phyloP scores from a whole-genome alignment of 2,797 vertebrate genomes.

The Florisuga fusca region DNA sequence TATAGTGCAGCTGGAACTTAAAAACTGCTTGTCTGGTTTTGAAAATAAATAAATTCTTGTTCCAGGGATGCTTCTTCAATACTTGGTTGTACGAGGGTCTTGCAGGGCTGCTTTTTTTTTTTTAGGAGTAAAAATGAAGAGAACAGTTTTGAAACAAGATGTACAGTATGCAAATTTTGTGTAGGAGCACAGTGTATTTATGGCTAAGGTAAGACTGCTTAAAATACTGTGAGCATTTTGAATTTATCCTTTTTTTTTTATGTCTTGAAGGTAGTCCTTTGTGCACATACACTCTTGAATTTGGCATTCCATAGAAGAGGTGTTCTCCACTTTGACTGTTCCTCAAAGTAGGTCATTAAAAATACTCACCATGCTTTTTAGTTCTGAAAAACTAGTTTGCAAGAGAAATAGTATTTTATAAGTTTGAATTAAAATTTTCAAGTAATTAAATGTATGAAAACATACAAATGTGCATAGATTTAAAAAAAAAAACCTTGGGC shows the following conservation, averaged over 20 bases:
- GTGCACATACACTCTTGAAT: background rate
- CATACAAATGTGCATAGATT: background rate
- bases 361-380: rapidly evolving
- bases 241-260: too few species aligned
- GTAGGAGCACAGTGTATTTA: background rate
- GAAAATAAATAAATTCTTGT: background rate
- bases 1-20: slow-evolving; percentile 19
- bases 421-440: background rate
- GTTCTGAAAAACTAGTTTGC: background rate
- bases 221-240: background rate
- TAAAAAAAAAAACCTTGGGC: background rate
- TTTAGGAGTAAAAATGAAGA: background rate
- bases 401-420: background rate
- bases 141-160: background rate
- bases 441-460: background rate
- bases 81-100: background rate
- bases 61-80: background rate
- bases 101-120: background rate
- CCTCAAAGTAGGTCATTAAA: background rate
- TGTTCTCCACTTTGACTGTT: background rate
- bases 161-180: background rate
- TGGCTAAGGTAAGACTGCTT: background rate
- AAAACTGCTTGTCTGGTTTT: background rate
- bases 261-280: background rate
- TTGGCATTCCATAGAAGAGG: background rate